A percentile compares a stretch with the other conserved stretches of the same genome.
phyloP scores from a whole-genome alignment of 2,113 vertebrate species.

The Puma concolor region DNA sequence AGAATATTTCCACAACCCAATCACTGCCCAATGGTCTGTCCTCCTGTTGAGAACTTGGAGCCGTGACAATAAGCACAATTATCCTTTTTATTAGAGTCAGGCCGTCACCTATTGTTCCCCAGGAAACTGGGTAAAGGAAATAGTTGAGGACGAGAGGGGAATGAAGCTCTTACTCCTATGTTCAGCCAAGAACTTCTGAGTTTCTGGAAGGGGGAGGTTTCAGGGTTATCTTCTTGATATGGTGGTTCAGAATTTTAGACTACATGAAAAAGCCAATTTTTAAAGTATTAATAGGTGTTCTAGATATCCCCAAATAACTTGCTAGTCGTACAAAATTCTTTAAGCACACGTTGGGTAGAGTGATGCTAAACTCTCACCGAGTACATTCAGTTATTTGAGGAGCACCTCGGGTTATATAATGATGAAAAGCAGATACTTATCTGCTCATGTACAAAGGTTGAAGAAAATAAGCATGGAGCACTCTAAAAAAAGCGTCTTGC shows the following conservation, averaged over 20 bases:
- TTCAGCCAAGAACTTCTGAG: background rate
- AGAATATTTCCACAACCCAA: constrained; percentile 59
- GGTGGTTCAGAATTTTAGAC: background rate
- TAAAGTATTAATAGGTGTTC: background rate
- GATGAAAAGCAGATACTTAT: background rate
- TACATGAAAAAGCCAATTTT: background rate
- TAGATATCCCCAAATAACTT: background rate
- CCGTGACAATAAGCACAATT: constrained; percentile 7
- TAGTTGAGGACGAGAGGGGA: background rate
- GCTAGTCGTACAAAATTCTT: background rate
- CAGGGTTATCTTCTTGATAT: background rate
- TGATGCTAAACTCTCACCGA: background rate
- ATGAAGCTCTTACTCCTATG: background rate
- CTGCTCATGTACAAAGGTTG: background rate
- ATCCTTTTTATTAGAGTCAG: background rate
- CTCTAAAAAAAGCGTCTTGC: background rate
- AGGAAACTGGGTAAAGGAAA: background rate
- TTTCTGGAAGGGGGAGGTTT: background rate
- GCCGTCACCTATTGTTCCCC: background rate
- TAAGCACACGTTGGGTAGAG: background rate
- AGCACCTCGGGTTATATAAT: background rate
- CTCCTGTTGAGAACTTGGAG: background rate
- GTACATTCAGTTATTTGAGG: background rate
- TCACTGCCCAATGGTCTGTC: background rate
- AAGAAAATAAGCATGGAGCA: background rate